These are phyloP conservation scores for Beris chalybata DNA, from an alignment of 2,888 invertebrate genomes.

Conservation along the genomic window DNA sequence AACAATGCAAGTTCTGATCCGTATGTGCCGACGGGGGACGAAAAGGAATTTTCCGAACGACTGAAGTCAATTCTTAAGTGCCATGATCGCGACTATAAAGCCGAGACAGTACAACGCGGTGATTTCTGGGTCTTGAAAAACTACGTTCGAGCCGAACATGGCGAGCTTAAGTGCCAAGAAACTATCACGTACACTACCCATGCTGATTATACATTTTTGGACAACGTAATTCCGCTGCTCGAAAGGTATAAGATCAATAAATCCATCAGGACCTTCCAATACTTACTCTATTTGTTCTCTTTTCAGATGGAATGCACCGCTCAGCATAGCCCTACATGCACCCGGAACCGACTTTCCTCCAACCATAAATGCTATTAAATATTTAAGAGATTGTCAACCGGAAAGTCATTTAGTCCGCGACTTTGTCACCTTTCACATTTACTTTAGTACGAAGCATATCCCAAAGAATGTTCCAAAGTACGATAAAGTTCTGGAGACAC, in stretches of 20 bases:
- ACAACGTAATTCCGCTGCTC: constrained; percentile 82
- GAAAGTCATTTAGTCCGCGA: constrained; percentile 70
- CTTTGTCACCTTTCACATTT: constrained; percentile 85
- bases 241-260: constrained; percentile 60
- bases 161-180: constrained; percentile 73
- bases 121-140: constrained; percentile 90
- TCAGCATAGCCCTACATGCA: constrained; percentile 85
- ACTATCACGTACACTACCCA: constrained; percentile 90
- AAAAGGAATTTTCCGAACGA: constrained; percentile 55
- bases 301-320: constrained; percentile 78
- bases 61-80: constrained; percentile 60
- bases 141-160: constrained; percentile 75
- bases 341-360: constrained; percentile 81
- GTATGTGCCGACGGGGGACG: constrained; percentile 52
- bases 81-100: constrained; percentile 64
- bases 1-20: constrained; percentile 50
- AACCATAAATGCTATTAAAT: constrained; percentile 78
- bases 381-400: constrained; percentile 74
- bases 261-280: not conserved
- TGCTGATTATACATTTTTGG: constrained; percentile 87
- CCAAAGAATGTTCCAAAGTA: constrained; percentile 73
- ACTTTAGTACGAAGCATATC: constrained; percentile 84
- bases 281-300: not conserved
- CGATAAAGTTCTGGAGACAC: constrained; percentile 62
- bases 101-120: constrained; percentile 70